Conservation (phyloP, 2,888 invertebrate species). For the Phyto melanocephala region DNA sequence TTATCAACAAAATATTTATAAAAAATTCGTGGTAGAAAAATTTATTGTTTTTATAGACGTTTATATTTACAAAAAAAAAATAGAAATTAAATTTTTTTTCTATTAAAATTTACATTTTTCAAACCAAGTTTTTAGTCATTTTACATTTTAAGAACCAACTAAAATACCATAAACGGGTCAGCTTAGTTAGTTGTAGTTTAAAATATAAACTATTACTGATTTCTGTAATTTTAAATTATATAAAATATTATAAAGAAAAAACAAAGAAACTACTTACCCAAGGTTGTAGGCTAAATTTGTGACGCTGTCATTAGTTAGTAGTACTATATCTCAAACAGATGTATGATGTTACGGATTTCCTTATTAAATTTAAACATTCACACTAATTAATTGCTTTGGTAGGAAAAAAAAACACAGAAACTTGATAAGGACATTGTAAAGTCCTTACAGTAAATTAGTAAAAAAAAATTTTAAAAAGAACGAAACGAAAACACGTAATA, state of each 20-base stretch:
- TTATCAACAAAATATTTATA: too few species aligned
- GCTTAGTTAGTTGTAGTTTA: too few species aligned
- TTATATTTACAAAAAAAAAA: too few species aligned
- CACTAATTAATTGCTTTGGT: neutral
- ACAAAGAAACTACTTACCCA: conserved; percentile 3
- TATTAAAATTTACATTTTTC: too few species aligned
- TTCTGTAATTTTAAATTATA: too few species aligned
- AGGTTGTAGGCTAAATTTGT: neutral
- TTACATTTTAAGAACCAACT: too few species aligned
- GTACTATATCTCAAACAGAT: neutral
- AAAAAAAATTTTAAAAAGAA: neutral
- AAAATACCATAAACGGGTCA: too few species aligned
- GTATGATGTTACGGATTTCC: neutral
- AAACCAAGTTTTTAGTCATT: too few species aligned
- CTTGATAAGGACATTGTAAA: neutral
- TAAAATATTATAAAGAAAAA: neutral
- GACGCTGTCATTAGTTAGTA: neutral
- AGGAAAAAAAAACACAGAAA: neutral
- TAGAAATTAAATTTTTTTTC: too few species aligned
- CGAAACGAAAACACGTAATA: neutral
- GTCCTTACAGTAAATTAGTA: conserved; percentile 34
- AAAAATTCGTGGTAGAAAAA: too few species aligned
- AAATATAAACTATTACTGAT: too few species aligned
- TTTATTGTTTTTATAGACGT: too few species aligned
- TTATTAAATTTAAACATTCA: neutral